Conservation (phyloP, 1,140 invertebrate genomes). For the Brachionus manjavacas region DNA sequence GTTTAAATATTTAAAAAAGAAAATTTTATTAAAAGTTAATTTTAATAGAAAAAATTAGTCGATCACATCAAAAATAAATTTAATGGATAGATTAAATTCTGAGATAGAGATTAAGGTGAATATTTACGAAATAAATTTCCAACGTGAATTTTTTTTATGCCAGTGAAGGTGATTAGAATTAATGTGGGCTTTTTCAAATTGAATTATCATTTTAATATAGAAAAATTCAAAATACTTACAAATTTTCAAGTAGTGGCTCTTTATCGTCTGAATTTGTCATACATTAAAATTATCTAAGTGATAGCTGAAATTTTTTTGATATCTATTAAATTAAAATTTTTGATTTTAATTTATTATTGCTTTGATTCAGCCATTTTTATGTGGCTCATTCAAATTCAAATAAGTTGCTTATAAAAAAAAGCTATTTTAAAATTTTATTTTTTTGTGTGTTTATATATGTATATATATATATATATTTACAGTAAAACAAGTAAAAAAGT, state of each 20-base stretch:
- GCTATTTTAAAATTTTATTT: not conserved
- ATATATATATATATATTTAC: not conserved
- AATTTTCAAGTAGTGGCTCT: not conserved
- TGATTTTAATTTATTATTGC: not conserved
- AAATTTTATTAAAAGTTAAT: too few species aligned
- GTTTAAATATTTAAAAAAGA: too few species aligned
- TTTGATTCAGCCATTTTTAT: not conserved
- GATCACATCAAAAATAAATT: too few species aligned
- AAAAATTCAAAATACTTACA: not conserved
- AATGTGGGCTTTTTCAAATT: too few species aligned
- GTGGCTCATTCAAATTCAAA: not conserved
- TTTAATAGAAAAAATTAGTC: too few species aligned
- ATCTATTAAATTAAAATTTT: not conserved
- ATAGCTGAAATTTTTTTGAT: not conserved
- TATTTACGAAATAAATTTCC: too few species aligned
- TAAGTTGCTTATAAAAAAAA: not conserved
- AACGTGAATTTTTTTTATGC: too few species aligned
- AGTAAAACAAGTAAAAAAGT: not conserved
- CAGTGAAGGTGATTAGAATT: too few species aligned
- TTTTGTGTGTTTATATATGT: too few species aligned
- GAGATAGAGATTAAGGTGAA: too few species aligned
- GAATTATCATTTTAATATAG: too few species aligned
- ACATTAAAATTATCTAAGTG: constrained; percentile 1
- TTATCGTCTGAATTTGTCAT: constrained; percentile 34
- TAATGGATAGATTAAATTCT: too few species aligned